A percentile compares a stretch with the other conserved stretches of the same genome.
These are phyloP conservation scores for Acanthis flammea DNA, from an alignment of 2,797 vertebrate genomes.

Conservation along the genomic window DNA sequence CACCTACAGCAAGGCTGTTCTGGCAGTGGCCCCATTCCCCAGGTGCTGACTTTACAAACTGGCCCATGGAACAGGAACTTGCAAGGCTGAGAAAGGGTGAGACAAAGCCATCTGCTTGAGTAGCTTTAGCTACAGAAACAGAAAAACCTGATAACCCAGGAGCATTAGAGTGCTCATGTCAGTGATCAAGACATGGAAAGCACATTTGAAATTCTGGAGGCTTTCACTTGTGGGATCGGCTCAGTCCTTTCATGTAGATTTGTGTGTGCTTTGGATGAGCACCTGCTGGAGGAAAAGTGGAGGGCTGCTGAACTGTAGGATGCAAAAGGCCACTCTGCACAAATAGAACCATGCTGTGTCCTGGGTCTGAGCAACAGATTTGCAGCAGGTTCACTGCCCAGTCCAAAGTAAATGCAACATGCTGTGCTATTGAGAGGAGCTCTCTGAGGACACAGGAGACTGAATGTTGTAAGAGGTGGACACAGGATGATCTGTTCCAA, in stretches of 20 bases:
- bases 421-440: background rate
- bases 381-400: background rate
- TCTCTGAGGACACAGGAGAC: background rate
- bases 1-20: background rate
- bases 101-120: background rate
- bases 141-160: background rate
- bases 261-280: background rate
- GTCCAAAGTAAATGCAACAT: background rate
- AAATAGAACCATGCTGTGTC: background rate
- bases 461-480: background rate
- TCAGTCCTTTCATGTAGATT: background rate
- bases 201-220: background rate
- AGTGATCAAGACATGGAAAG: background rate
- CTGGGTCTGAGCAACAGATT: background rate
- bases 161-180: background rate
- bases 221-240: background rate
- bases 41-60: background rate
- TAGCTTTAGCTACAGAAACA: background rate
- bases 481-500: fast-evolving
- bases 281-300: background rate
- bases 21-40: background rate
- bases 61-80: background rate
- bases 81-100: background rate
- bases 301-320: background rate
- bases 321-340: background rate